Evolutionary conservation across 2,888 invertebrate genomes (phyloP).

Genomic region (Caenorhabditis becei): DNA sequence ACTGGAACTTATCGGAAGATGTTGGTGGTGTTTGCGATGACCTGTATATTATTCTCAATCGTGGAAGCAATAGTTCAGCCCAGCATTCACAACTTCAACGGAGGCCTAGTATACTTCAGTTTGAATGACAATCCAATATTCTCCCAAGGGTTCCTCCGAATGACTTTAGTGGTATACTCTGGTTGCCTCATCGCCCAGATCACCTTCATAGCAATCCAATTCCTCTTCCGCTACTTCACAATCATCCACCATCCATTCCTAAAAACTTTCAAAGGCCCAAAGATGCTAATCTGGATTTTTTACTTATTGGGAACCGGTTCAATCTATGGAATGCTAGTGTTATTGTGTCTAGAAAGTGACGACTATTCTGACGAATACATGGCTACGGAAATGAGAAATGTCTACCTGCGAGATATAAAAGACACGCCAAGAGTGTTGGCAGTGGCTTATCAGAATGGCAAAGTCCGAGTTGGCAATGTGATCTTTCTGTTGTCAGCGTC

Average conservation of each 20-base stretch:
- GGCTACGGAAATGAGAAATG: background rate
- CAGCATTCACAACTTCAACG: background rate
- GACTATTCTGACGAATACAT: background rate
- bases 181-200: background rate
- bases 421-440: background rate
- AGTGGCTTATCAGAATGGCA: background rate
- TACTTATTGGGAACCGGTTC: background rate
- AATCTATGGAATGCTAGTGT: background rate
- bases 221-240: background rate
- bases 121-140: background rate
- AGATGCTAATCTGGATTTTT: background rate
- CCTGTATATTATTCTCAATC: background rate
- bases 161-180: background rate
- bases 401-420: background rate
- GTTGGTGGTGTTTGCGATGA: background rate
- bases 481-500: background rate
- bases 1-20: conserved; percentile 1
- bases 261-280: background rate
- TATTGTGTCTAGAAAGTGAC: background rate
- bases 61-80: background rate
- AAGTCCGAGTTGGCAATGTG: background rate
- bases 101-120: conserved; percentile 1
- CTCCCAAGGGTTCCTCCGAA: background rate
- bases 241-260: background rate
- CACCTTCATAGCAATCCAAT: background rate